Percentiles rank a stretch among this genome's conserved stretches.
These are phyloP conservation scores for Hedya salicella DNA, from an alignment of 2,888 invertebrate genomes.

Conservation along the genomic window DNA sequence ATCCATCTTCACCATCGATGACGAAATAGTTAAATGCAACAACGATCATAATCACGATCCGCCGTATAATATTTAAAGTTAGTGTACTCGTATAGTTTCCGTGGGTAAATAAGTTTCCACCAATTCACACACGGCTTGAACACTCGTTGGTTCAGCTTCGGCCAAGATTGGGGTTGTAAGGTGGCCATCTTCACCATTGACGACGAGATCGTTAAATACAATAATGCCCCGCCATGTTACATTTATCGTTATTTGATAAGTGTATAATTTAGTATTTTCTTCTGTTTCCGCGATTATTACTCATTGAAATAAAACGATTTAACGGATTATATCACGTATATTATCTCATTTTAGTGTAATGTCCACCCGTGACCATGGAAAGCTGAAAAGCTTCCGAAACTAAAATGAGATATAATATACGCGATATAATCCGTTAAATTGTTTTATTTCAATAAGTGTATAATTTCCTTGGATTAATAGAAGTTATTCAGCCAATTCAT, in stretches of 20 bases:
- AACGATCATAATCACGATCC: constrained; percentile 25
- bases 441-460: neutral
- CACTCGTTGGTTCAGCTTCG: constrained; percentile 36
- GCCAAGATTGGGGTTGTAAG: constrained; percentile 26
- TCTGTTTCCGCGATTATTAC: no score
- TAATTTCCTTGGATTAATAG: constrained; percentile 12
- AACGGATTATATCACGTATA: constrained; percentile 21
- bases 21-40: constrained; percentile 27
- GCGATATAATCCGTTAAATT: neutral
- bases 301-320: no score
- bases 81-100: neutral
- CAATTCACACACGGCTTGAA: constrained; percentile 13
- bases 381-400: no score
- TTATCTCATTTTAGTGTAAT: no score
- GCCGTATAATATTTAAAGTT: neutral
- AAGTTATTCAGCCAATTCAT: constrained; percentile 26
- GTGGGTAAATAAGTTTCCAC: constrained; percentile 23
- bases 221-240: constrained; percentile 8
- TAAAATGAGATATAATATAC: no score
- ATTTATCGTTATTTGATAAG: neutral
- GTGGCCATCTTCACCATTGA: constrained; percentile 40
- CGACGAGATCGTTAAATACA: constrained; percentile 27
- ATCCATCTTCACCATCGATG: constrained; percentile 36
- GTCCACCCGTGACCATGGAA: no score
- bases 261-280: no score